Conservation (phyloP, 1,140 invertebrate genomes). For the Drosophila burlai region DNA sequence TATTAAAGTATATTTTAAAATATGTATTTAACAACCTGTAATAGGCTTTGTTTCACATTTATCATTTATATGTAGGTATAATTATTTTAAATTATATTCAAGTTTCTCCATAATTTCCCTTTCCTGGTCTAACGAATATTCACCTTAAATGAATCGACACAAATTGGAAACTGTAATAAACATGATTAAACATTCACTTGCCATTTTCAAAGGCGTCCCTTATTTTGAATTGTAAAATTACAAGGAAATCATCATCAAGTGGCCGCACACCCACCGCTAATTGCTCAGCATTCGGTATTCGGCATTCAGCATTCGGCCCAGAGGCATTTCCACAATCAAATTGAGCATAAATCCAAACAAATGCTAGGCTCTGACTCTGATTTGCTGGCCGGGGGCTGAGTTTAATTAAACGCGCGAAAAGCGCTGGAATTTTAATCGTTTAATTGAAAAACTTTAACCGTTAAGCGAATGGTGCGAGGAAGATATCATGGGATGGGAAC, state of each 20-base stretch:
- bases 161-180: constrained; percentile 1
- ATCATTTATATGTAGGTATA: neutral
- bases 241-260: constrained; percentile 27
- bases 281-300: constrained; percentile 6
- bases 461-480: neutral
- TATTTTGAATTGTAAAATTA: constrained; percentile 24
- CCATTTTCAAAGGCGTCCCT: neutral
- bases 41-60: no score
- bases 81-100: neutral
- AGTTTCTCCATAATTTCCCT: neutral
- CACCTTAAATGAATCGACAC: neutral
- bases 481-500: constrained; percentile 25
- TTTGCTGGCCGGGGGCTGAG: constrained; percentile 34
- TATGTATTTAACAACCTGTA: neutral
- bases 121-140: neutral
- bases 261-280: constrained; percentile 23
- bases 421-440: constrained; percentile 69
- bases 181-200: neutral
- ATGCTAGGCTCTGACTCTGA: constrained; percentile 43
- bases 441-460: constrained; percentile 76
- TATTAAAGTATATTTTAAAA: neutral
- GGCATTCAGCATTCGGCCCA: constrained; percentile 7
- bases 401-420: constrained; percentile 67
- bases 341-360: constrained; percentile 78
- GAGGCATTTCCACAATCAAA: constrained; percentile 69